Evolutionary conservation across 2,113 vertebrate species (phyloP).

Genomic region (Genyomyrus donnyi): DNA sequence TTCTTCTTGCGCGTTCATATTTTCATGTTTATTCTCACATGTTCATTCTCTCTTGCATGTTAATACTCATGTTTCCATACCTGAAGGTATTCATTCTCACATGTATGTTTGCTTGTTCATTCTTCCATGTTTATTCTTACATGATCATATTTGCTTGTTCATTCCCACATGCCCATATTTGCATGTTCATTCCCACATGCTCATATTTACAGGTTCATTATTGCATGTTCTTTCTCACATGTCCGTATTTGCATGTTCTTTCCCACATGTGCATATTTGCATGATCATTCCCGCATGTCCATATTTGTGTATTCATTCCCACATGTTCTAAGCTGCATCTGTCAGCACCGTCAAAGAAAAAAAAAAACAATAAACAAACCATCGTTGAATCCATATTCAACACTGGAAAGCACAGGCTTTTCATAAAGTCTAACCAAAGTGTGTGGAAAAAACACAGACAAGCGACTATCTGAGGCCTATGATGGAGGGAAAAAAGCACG

Average conservation of each 20-base stretch:
- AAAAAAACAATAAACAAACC: not conserved
- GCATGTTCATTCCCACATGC: too few species aligned
- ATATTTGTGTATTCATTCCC: not conserved
- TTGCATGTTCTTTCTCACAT: too few species aligned
- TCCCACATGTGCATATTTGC: too few species aligned
- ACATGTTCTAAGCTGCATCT: not conserved
- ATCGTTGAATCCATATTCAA: not conserved
- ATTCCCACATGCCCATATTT: too few species aligned
- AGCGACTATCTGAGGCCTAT: not conserved
- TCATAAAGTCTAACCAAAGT: not conserved
- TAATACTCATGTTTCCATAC: too few species aligned
- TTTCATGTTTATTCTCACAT: not conserved
- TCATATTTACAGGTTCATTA: too few species aligned
- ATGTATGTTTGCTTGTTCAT: too few species aligned
- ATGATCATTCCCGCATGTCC: not conserved
- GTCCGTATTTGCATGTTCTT: too few species aligned
- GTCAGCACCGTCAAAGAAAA: not conserved
- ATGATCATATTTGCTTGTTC: too few species aligned
- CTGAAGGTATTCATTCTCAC: too few species aligned
- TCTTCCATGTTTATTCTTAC: too few species aligned
- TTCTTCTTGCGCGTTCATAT: not conserved
- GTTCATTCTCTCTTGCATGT: too few species aligned
- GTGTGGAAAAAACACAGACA: not conserved
- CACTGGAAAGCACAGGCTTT: not conserved
- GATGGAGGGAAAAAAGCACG: not conserved